Conservation (phyloP, 2,113 vertebrate species). For the Cheirogaleus medius region DNA sequence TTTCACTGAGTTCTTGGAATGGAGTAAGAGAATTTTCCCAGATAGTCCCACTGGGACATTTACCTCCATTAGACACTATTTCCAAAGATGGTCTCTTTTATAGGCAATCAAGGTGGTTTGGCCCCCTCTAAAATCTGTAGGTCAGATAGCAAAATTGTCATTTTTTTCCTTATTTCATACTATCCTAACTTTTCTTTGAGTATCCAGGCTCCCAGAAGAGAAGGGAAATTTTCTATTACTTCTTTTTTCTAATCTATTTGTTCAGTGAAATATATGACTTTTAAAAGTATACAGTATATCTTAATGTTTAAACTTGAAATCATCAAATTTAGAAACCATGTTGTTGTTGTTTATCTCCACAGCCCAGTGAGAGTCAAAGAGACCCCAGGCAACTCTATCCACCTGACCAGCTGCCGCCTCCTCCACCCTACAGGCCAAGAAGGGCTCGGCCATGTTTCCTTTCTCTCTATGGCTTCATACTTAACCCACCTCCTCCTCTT, state of each 20-base stretch:
- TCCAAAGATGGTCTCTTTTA: not conserved
- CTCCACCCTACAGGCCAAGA: not conserved
- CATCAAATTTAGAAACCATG: not conserved
- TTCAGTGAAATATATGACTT: not conserved
- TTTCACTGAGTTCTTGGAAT: not conserved
- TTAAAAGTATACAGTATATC: not conserved
- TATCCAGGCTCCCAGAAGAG: not conserved
- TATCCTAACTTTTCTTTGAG: not conserved
- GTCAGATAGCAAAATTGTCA: not conserved
- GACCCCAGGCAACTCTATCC: fast-evolving
- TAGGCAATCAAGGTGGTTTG: not conserved
- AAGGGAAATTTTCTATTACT: not conserved
- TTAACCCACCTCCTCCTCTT: not conserved
- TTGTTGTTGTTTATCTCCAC: not conserved
- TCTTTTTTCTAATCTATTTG: not conserved
- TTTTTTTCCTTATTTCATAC: not conserved
- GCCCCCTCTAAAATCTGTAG: not conserved
- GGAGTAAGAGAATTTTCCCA: not conserved
- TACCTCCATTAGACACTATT: not conserved
- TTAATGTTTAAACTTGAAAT: slow-evolving; percentile 37
- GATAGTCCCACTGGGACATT: not conserved
- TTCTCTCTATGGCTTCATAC: fast-evolving
- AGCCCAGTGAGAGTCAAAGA: slow-evolving; percentile 9
- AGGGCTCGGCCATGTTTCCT: fast-evolving
- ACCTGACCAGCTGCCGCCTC: fast-evolving